A percentile compares a stretch with the other conserved stretches of the same genome.
phyloP scores from a whole-genome alignment of 2,888 invertebrate genomes.

The Yponomeuta sedellus region DNA sequence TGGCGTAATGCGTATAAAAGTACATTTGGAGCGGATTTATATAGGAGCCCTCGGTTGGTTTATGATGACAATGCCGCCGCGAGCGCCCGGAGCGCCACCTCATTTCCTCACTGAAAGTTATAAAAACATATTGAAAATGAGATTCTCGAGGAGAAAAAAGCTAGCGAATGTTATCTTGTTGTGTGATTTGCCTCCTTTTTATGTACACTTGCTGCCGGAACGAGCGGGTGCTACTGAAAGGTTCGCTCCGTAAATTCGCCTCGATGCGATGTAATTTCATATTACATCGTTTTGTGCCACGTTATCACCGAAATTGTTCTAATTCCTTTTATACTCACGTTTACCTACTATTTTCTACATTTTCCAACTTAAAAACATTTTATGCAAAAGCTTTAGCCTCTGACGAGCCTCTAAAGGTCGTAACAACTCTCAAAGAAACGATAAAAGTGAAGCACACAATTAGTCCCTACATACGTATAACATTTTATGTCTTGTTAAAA shows the following conservation, averaged over 20 bases:
- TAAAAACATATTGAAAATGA: constrained; percentile 77
- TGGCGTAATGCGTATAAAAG: constrained; percentile 72
- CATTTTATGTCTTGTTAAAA: background rate
- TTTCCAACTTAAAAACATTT: background rate
- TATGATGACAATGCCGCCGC: constrained; percentile 70
- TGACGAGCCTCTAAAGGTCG: background rate
- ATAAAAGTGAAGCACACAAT: no score
- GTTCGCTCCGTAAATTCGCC: background rate
- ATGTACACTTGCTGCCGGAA: constrained; percentile 51
- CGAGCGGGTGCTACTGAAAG: constrained; percentile 56
- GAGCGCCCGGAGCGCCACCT: constrained; percentile 66
- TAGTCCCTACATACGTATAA: background rate
- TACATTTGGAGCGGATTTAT: constrained; percentile 72
- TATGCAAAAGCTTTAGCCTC: background rate
- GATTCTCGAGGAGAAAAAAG: constrained; percentile 63
- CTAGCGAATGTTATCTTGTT: constrained; percentile 72
- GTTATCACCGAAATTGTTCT: background rate
- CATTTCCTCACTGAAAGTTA: constrained; percentile 75
- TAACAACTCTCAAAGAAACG: background rate
- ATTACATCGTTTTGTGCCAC: background rate
- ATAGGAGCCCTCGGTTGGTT: constrained; percentile 68
- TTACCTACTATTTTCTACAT: background rate
- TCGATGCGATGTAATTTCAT: background rate
- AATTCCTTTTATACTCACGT: background rate
- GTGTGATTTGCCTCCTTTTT: constrained; percentile 70